Evolutionary conservation across 2,113 vertebrate genomes (phyloP), one percentile per base, ranked within the genome.

Genomic region (Climacteris rufus): DNA sequence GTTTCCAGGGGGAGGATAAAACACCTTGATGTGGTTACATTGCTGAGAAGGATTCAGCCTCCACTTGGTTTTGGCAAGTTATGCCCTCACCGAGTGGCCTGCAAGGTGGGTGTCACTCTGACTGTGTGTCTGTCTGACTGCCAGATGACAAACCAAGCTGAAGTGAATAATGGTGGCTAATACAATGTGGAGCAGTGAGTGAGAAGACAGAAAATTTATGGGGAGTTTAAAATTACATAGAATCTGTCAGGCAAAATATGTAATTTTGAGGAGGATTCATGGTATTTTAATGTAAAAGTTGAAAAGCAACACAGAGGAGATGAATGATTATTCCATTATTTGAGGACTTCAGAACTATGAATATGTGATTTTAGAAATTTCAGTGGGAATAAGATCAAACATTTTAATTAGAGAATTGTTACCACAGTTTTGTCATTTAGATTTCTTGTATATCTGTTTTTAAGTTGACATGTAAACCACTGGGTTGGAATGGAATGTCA

Each of bases 51-150:
- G 30, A 99, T 99, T 95, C 99, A 99, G 96, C 99, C 99, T 45
- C 99, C 99, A 1, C 98, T 99, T 66, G 99, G 99, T 45, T 99
- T 99, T 66, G 99, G 99, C 66, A 99, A 99, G 93, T 95, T 99
- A 23, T 99, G 99, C 91, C 99, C 99, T 94, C 99, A 99, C 96
- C 97, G 99, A 98, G 99, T 99, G 64, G 99, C 99, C 15, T 99
- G 99, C 98, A 99, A 99, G 99, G 99, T 99, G 96, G 33, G 96
- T 45, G 4, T 72, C 56, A 39, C 21, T n/a, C n/a, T n/a, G n/a
- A n/a, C 23, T 23, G 44, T 0, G 33, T 77, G 69, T 37, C 44
- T 45, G 47, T 42, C 31, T 30, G 22, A 14, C 49, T 91, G 72
- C 16, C 78, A 50, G 33, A 7, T 30, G 60, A n/a, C 15, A 44